A percentile compares a stretch with the other conserved stretches of the same genome.
These are phyloP conservation scores for Bombylius discolor DNA, from an alignment of 2,888 invertebrate genomes.

Conservation along the genomic window DNA sequence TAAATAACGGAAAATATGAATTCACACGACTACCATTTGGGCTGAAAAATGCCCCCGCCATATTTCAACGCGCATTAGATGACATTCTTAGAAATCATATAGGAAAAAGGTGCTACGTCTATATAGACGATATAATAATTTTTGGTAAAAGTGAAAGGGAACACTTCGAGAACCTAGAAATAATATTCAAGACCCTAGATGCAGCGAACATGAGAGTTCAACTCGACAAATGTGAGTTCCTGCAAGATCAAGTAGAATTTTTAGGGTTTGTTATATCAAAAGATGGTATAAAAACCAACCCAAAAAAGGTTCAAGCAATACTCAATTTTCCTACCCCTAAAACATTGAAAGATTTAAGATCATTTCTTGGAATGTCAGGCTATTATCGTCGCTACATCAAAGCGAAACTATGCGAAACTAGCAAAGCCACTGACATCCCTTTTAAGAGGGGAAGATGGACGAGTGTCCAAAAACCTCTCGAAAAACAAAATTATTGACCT, in stretches of 20 bases:
- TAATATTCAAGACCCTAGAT: too few species aligned
- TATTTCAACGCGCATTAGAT: conserved; percentile 12
- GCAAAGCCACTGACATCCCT: too few species aligned
- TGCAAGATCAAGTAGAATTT: too few species aligned
- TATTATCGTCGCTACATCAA: conserved; percentile 8
- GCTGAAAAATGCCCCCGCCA: conserved; percentile 10
- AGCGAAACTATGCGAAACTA: too few species aligned
- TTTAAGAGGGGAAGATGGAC: conserved; percentile 6
- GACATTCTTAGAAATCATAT: conserved; percentile 9
- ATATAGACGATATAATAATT: conserved; percentile 10
- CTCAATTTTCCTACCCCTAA: conserved; percentile 8
- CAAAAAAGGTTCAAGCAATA: too few species aligned
- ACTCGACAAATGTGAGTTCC: too few species aligned
- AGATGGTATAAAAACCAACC: too few species aligned
- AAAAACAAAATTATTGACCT: conserved; percentile 1
- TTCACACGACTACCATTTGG: conserved; percentile 9
- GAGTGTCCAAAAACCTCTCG: background rate
- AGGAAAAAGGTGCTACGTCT: conserved; percentile 8
- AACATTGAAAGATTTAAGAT: conserved; percentile 7
- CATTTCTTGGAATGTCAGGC: conserved; percentile 4
- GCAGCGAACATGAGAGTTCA: too few species aligned
- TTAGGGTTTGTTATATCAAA: too few species aligned
- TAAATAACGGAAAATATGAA: conserved; percentile 10
- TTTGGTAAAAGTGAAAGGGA: conserved; percentile 11
- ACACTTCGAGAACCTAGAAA: conserved; percentile 5